A percentile compares a stretch with the other conserved stretches of the same genome.
These are phyloP conservation scores for Taphrorychus bicolor DNA, from an alignment of 2,888 invertebrate species.

Conservation along the genomic window DNA sequence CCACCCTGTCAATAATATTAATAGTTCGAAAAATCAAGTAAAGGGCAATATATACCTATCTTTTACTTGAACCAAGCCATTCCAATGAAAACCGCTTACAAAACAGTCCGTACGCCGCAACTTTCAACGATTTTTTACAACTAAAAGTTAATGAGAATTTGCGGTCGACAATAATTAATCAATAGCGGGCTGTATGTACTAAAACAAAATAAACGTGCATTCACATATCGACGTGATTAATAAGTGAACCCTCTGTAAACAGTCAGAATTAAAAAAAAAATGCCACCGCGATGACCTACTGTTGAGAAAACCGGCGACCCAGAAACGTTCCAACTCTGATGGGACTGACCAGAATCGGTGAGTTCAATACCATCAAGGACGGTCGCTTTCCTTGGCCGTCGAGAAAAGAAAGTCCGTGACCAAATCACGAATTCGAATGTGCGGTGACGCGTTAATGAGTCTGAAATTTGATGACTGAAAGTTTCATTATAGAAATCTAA, in stretches of 20 bases:
- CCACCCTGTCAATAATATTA: no score
- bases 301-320: conserved; percentile 19
- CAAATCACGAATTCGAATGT: conserved; percentile 3
- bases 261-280: background rate
- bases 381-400: conserved; percentile 12
- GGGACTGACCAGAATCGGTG: background rate
- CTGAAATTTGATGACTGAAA: background rate
- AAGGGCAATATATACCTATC: no score
- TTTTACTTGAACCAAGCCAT: no score
- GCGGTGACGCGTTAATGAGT: background rate
- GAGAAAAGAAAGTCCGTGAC: conserved; percentile 17
- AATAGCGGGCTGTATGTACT: no score
- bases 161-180: background rate
- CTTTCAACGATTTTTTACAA: background rate
- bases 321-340: conserved; percentile 13
- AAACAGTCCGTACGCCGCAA: no score
- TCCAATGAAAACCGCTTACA: no score
- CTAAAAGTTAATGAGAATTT: background rate
- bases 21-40: no score
- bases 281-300: conserved; percentile 16
- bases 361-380: conserved; percentile 15
- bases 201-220: no score
- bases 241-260: background rate
- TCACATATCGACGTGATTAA: background rate
- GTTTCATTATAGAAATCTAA: background rate